Conservation (phyloP, 2,888 invertebrate species). For the Rhingia campestris region DNA sequence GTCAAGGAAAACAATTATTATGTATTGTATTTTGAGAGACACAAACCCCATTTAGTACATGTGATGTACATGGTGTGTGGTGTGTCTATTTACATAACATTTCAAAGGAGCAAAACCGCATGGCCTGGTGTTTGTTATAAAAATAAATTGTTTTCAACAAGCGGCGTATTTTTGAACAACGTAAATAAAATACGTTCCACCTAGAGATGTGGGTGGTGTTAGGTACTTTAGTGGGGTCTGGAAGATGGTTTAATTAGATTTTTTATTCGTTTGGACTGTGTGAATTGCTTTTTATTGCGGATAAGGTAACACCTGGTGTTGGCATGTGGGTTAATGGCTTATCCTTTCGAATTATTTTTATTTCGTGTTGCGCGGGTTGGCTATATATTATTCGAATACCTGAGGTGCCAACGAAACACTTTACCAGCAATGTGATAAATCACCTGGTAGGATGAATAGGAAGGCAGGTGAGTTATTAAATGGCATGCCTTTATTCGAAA, state of each 20-base stretch:
- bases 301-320: constrained; percentile 48
- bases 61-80: constrained; percentile 10
- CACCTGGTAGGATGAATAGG: too few species aligned
- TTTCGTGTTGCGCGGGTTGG: constrained; percentile 8
- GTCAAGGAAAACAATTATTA: constrained; percentile 26
- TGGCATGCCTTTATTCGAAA: too few species aligned
- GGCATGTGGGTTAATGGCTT: constrained; percentile 47
- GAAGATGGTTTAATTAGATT: constrained; percentile 51
- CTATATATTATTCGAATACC: background rate
- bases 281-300: constrained; percentile 19
- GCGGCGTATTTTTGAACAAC: background rate
- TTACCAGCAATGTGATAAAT: background rate
- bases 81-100: background rate
- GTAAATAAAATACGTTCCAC: background rate
- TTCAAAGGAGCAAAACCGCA: constrained; percentile 15
- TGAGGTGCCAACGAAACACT: constrained; percentile 11
- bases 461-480: too few species aligned
- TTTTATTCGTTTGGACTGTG: background rate
- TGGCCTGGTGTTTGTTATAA: constrained; percentile 8
- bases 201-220: background rate
- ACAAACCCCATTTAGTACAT: background rate
- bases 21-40: background rate
- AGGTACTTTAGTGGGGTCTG: background rate
- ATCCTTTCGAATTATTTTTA: constrained; percentile 30
- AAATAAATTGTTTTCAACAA: constrained; percentile 3